Evolutionary conservation across 2,888 invertebrate genomes (phyloP).

Genomic region (Pheosia gnoma): DNA sequence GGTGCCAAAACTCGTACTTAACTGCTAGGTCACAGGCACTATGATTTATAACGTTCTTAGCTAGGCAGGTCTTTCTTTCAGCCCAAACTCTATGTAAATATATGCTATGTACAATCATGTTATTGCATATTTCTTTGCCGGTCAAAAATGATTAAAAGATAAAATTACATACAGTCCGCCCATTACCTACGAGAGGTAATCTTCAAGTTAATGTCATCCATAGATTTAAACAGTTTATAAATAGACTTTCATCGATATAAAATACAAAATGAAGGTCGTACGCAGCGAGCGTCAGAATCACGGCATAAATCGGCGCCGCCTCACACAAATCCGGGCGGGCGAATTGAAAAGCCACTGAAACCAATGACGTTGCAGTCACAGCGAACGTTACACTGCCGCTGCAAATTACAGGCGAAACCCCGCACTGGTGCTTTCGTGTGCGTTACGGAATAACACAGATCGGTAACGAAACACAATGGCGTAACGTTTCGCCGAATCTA

Average conservation of each 20-base stretch:
- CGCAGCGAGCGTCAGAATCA: conserved; percentile 15
- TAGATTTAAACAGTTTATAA: no score
- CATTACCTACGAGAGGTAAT: no score
- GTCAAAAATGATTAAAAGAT: no score
- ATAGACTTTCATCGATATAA: conserved; percentile 21
- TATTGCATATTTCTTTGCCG: no score
- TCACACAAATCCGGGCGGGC: conserved; percentile 43
- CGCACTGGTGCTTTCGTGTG: conserved; percentile 29
- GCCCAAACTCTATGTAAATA: no score
- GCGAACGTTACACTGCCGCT: conserved; percentile 38
- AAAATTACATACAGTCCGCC: no score
- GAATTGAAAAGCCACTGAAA: conserved; percentile 53
- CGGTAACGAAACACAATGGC: conserved; percentile 68
- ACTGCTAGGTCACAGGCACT: no score
- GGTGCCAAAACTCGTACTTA: no score
- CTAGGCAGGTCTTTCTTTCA: no score
- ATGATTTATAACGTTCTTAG: no score
- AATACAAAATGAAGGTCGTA: conserved; percentile 20
- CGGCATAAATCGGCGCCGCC: conserved; percentile 32
- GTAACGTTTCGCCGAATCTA: conserved; percentile 59
- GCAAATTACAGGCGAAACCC: conserved; percentile 42
- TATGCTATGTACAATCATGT: no score
- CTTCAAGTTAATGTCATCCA: no score
- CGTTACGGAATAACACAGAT: conserved; percentile 55
- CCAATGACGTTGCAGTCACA: conserved; percentile 18